Base-by-base conservation (phyloP, 2,888 invertebrate species). In the Danaus chrysippus region DNA sequence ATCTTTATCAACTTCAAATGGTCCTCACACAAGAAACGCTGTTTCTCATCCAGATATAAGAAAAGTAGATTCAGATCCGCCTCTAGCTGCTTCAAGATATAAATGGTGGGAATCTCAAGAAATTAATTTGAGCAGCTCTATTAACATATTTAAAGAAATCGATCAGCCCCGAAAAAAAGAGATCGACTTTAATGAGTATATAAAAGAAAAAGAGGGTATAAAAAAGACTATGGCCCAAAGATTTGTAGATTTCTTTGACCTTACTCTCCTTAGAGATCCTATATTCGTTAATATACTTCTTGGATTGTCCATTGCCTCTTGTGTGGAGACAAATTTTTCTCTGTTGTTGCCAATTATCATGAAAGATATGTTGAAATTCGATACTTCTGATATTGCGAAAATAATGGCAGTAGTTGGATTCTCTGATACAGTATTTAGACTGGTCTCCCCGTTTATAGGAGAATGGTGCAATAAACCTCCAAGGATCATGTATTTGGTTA, bases 261-360 rank as follows among this genome's bases (percentile, higher is more conserved):
- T 95, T 58, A 92, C 92, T 52, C 83, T 95, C 53, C 78, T 95
- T n/a, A 91, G 84, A 66, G 95, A 95, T 81, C 93, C 93, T 23
- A 87, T 93, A 69, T 95, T 94, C 74, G 91, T 94, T 0, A 94
- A 93, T 71, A 93, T 95, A 66, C 91, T 94, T 85, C 63, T 94
- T 54, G 95, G 95, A 13, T 83, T 95, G 77, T 93, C 94, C 0
- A 77, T 94, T 43, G 94, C 94, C 0, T 90, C 94, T 9, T 93
- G 94, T 72, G 94, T 94, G 0, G 95, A 95, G 76, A 90, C 93
- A 0, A 95, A 94, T 73, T 95, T 95, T 75, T 93, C 94, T 0
- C 76, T 94, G 12, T 73, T 95, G 56, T 89, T 93, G 6, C 94
- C 94, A 1, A 93, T 95, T 56, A 94, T 95, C 63, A 79, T 95